These are phyloP conservation scores for Chrysocyon brachyurus DNA, from an alignment of 2,797 vertebrate species.

Conservation along the genomic window DNA sequence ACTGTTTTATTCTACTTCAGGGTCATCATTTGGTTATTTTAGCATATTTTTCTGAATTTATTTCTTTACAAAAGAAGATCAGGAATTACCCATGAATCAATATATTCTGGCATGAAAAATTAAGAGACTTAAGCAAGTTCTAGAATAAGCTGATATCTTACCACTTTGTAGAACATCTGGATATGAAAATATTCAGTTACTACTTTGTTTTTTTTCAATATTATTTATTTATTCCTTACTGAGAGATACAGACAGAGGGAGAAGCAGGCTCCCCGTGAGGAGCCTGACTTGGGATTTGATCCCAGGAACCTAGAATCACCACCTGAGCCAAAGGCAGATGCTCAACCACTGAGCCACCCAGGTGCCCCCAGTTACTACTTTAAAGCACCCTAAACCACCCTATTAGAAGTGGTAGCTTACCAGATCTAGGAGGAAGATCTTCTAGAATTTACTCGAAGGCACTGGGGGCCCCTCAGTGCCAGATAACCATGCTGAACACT, in stretches of 20 bases:
- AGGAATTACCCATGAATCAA: background rate
- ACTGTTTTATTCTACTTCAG: constrained; percentile 43
- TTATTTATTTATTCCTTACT: too few relatives aligned
- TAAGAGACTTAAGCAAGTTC: background rate
- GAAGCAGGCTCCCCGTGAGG: too few relatives aligned
- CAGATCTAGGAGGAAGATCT: background rate
- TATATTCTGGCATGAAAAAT: constrained; percentile 1
- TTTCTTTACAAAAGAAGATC: constrained; percentile 54
- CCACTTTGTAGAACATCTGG: background rate
- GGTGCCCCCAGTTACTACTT: background rate
- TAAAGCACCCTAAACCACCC: background rate
- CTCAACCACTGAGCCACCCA: too few relatives aligned
- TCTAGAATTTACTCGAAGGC: background rate
- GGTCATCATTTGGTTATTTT: background rate
- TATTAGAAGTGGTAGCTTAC: background rate
- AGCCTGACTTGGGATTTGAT: too few relatives aligned
- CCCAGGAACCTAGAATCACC: too few relatives aligned
- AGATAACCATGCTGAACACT: background rate
- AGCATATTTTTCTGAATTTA: constrained; percentile 22
- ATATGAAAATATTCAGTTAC: background rate
- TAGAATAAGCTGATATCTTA: background rate
- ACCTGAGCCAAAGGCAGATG: too few relatives aligned
- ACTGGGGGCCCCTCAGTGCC: background rate
- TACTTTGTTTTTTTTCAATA: background rate
- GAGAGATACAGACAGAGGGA: too few relatives aligned